Percentiles rank a stretch among this genome's conserved stretches.
These are phyloP conservation scores for Phrynosoma platyrhinos DNA, from an alignment of 2,113 vertebrate species.

Conservation along the genomic window DNA sequence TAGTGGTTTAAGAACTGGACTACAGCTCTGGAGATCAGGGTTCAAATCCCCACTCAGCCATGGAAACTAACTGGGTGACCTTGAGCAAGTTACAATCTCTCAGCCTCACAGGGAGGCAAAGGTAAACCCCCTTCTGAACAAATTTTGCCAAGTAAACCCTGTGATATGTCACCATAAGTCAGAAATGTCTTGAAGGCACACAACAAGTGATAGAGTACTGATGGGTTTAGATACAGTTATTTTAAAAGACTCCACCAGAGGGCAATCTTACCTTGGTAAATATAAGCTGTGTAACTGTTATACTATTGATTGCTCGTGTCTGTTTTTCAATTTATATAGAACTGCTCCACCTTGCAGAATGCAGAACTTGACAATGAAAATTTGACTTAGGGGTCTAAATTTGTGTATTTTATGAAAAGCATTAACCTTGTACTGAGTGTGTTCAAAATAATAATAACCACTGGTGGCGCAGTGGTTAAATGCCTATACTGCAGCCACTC, in stretches of 20 bases:
- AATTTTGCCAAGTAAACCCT: too few relatives aligned
- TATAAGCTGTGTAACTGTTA: conserved; percentile 8
- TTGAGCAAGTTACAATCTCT: too few relatives aligned
- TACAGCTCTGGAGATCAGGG: background rate
- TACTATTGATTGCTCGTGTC: background rate
- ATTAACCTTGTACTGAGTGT: too few relatives aligned
- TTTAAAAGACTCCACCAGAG: conserved; percentile 62
- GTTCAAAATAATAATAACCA: too few relatives aligned
- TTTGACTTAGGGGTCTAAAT: background rate
- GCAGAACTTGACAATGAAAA: background rate
- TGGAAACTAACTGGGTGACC: background rate
- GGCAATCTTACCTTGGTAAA: conserved; percentile 59
- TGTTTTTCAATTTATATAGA: background rate
- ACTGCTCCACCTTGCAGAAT: background rate
- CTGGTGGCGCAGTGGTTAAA: too few relatives aligned
- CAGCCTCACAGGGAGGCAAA: too few relatives aligned
- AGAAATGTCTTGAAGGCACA: too few relatives aligned
- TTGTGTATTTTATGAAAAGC: background rate
- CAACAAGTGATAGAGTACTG: background rate
- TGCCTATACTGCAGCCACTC: too few relatives aligned
- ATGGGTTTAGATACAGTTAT: too few relatives aligned
- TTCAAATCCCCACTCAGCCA: background rate
- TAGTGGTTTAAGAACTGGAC: background rate
- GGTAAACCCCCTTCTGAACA: too few relatives aligned
- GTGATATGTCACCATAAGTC: too few relatives aligned